Base-by-base conservation (phyloP, 2,113 vertebrate species). In the Illadopsis cleaveri region DNA sequence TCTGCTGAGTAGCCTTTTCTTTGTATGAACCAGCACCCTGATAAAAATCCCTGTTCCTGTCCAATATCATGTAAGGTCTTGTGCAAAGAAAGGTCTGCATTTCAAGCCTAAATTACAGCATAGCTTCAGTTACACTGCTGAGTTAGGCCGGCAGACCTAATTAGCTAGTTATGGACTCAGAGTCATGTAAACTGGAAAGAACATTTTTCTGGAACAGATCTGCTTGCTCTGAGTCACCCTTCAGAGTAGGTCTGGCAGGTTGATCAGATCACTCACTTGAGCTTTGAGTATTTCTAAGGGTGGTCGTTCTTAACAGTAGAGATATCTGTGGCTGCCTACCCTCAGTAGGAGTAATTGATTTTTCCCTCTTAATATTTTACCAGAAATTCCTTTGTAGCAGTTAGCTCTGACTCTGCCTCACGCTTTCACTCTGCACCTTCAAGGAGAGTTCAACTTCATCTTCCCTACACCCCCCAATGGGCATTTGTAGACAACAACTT, bases 401-500 rank as follows among this genome's bases (percentile, higher is more conserved):
- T 64, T 80, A 79, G n/a, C 3, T 5, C 38, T 75, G n/a, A 61
- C 15, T 92, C 27, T 25, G 31, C 31, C 42, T 73, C 51, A 64
- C 0, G 2, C 38, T 70, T 88, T 88, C 72, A 69, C 31, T 70
- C 50, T 42, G 28, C 24, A 42, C 22, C 42, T 38, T 77, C 42
- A 57, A 65, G 37, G 30, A 53, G 45, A 62, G 62, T 25, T 37
- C 44, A 40, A 35, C n/a, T 94, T 90, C 33, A 22, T 58, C 18
- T 77, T 77, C 37, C 21, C 16, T 22, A 27, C 5, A 21, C 1
- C 1, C 12, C 5, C 0, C 27, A 68, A n/a, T 0, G 58, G 17
- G n/a, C 24, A 37, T 64, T 65, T 77, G 45, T 33, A 80, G 54
- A 38, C 10, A 79, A 50, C 1, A 12, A 44, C 25, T 44, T 6